These are phyloP conservation scores for Glyphotaelius pellucidus DNA, from an alignment of 2,888 invertebrate species.

Conservation along the genomic window DNA sequence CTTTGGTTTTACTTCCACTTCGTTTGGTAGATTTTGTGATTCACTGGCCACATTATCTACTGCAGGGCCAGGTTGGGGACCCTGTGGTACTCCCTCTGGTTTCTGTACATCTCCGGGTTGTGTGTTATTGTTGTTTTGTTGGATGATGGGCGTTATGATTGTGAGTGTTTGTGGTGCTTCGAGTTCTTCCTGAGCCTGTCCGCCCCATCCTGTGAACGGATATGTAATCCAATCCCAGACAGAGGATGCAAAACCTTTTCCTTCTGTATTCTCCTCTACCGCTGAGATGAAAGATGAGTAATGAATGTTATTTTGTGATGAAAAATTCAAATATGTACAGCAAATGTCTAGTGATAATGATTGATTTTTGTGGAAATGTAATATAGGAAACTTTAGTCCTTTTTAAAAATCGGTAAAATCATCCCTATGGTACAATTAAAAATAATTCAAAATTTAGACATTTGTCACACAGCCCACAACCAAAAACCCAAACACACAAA, in stretches of 20 bases:
- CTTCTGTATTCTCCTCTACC: conserved; percentile 67
- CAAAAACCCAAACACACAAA: neutral
- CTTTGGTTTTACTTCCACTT: conserved; percentile 29
- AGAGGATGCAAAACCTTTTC: conserved; percentile 72
- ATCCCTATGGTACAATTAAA: neutral
- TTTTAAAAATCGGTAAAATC: neutral
- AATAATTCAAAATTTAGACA: neutral
- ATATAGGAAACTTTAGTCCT: neutral
- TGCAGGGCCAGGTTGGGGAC: conserved; percentile 67
- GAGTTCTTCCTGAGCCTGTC: conserved; percentile 12
- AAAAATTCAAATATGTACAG: neutral
- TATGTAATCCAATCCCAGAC: conserved; percentile 76
- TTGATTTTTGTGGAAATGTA: neutral
- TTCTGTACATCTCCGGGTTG: conserved; percentile 27
- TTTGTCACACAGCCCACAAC: neutral
- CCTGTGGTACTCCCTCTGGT: conserved; percentile 44
- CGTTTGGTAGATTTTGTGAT: conserved; percentile 59
- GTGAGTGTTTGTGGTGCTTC: conserved; percentile 48
- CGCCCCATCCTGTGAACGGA: conserved; percentile 73
- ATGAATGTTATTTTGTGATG: conserved; percentile 31
- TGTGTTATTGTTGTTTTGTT: conserved; percentile 13
- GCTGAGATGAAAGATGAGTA: conserved; percentile 46
- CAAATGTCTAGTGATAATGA: neutral
- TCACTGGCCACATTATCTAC: conserved; percentile 67
- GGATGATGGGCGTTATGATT: conserved; percentile 49